Evolutionary conservation across 2,113 vertebrate genomes (phyloP), one percentile per base, ranked within the genome.

Genomic region (Poecile atricapillus): DNA sequence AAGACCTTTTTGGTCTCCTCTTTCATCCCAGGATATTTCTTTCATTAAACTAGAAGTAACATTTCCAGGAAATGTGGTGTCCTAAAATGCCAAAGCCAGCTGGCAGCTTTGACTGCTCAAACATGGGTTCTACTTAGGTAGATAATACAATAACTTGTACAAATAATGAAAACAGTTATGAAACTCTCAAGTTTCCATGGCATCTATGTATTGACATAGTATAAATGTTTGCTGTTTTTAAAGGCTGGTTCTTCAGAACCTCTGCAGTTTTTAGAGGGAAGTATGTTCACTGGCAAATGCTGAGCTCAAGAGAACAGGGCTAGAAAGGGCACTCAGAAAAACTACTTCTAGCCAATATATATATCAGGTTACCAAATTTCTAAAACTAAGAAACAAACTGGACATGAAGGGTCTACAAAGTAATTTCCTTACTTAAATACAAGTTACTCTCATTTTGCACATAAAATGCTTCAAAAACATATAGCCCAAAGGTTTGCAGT

Each of bases 1-100:
- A 91, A 96, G 94, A 93, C 92, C 94, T 94, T 89, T 96, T 20
- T 88, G 80, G 71, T 95, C 83, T 94, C 85, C 68, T 88, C 89
- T 95, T 92, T 95, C 93, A 96, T 83, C 90, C 89, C 87, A 91
- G 80, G 94, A 95, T 95, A 95, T 95, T 95, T 97, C 90, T 95
- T 96, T 96, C 93, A 95, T 95, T 94, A 95, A 94, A 81, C 74
- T 87, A 94, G 91, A 95, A 96, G 95, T 81, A 95, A 95, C 86
- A 95, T 93, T 96, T 93, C 95, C 95, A 93, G 92, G 93, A 92
- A 96, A 96, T 53, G 74, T 83, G 93, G 64, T 94, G 94, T 95
- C 80, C 88, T 92, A 71, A 90, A 94, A 83, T 89, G 84, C 80
- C 77, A 91, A 91, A 94, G 74, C 89, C 84, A 96, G 87, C 81